Evolutionary conservation across 2,797 vertebrate genomes (phyloP).

Genomic region (Percopsis omiscomaycus): DNA sequence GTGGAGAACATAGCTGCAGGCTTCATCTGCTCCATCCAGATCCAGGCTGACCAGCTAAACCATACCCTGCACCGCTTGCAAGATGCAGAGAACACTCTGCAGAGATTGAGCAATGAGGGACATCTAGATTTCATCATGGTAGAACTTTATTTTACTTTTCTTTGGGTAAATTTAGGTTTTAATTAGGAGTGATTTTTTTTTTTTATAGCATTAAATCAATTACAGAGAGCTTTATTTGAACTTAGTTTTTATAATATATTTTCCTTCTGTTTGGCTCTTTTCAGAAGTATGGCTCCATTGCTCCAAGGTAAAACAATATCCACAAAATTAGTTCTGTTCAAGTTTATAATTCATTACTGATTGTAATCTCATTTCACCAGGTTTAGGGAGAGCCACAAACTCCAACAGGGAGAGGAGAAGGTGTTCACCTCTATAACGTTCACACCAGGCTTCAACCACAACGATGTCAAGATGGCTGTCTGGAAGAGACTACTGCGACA

Average conservation of each 20-base stretch:
- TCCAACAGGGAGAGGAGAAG: conserved; percentile 63
- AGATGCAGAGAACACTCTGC: conserved; percentile 71
- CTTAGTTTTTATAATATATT: neutral
- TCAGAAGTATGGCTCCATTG: conserved; percentile 78
- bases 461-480: conserved; percentile 82
- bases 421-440: conserved; percentile 80
- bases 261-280: conserved; percentile 27
- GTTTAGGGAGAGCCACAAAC: conserved; percentile 65
- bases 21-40: conserved; percentile 79
- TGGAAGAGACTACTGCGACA: conserved; percentile 83
- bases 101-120: conserved; percentile 74
- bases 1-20: conserved; percentile 72
- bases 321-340: neutral
- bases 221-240: neutral
- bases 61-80: conserved; percentile 66
- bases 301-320: conserved; percentile 69
- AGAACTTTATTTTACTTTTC: conserved; percentile 2
- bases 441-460: conserved; percentile 83
- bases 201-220: too few relatives aligned
- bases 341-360: neutral
- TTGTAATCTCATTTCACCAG: conserved; percentile 22
- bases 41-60: conserved; percentile 78
- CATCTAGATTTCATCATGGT: conserved; percentile 83
- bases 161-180: neutral
- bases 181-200: neutral